A percentile compares a stretch with the other conserved stretches of the same genome.
Conservation (phyloP, 2,113 vertebrate genomes). For the Hyperopisus bebe region DNA sequence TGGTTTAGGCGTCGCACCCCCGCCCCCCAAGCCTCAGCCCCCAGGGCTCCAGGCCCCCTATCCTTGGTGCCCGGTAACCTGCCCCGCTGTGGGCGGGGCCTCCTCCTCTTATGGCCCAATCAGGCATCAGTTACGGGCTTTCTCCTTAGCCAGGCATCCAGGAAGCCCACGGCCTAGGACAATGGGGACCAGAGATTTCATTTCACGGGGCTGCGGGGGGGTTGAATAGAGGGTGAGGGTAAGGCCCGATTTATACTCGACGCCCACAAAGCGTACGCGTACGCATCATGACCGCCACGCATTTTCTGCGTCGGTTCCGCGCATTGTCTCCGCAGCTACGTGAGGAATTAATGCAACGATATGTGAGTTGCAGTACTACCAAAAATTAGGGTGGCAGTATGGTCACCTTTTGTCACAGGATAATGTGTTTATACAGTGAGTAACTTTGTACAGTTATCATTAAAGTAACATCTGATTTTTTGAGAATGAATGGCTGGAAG, state of each 20-base stretch:
- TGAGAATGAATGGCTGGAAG: too few species aligned
- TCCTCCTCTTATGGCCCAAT: conserved; percentile 67
- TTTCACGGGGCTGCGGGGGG: conserved; percentile 75
- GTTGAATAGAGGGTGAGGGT: conserved; percentile 47
- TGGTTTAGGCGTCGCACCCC: conserved; percentile 3
- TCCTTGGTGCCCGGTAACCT: not conserved
- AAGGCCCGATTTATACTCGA: not conserved
- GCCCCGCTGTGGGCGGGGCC: conserved; percentile 34
- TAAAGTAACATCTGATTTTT: too few species aligned
- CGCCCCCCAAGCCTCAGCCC: not conserved
- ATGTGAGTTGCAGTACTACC: too few species aligned
- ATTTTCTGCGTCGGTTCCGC: too few species aligned
- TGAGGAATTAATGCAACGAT: too few species aligned
- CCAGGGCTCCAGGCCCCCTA: not conserved
- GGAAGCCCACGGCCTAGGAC: conserved; percentile 63
- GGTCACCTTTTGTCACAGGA: too few species aligned
- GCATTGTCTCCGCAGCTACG: too few species aligned
- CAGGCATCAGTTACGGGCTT: conserved; percentile 77
- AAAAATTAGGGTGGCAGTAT: too few species aligned
- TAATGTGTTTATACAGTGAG: too few species aligned
- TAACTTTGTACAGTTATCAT: too few species aligned
- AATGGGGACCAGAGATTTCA: conserved; percentile 64
- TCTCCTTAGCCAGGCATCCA: conserved; percentile 65
- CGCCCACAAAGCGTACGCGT: too few species aligned
- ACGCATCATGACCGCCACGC: too few species aligned